Conservation (phyloP, 2,113 vertebrate species). For the Otolemur garnettii region DNA sequence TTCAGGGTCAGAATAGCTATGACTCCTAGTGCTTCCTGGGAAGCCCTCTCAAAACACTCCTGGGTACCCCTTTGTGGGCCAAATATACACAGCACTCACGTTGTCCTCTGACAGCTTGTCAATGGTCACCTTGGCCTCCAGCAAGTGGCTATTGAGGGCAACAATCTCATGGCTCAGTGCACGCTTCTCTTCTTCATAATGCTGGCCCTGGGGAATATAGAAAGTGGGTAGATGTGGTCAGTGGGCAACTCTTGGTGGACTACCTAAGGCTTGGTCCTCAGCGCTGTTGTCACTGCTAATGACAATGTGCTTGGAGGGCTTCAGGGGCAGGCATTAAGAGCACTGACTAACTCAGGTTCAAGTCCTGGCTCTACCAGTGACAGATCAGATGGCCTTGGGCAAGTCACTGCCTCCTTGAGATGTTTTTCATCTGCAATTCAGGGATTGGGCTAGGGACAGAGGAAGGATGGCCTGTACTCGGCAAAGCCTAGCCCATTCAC, state of each 20-base stretch:
- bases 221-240: neutral
- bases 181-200: constrained; percentile 97
- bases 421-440: neutral
- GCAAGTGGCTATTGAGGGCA: constrained; percentile 97
- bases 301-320: neutral
- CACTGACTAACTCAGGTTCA: neutral
- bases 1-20: neutral
- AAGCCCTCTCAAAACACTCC: neutral
- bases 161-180: constrained; percentile 96
- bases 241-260: neutral
- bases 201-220: constrained; percentile 90
- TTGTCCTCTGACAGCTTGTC: constrained; percentile 97
- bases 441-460: neutral
- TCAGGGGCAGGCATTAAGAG: neutral
- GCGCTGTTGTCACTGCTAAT: too few species aligned
- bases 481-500: neutral
- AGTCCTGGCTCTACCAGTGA: rapidly evolving
- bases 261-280: neutral
- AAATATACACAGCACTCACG: constrained; percentile 88
- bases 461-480: neutral
- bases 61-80: neutral
- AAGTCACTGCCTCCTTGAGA: neutral
- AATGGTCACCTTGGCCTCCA: constrained; percentile 98
- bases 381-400: neutral
- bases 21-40: neutral